Evolutionary conservation across 2,888 invertebrate species (phyloP), one percentile per base, ranked within the genome.

Genomic region (Bombylius major): DNA sequence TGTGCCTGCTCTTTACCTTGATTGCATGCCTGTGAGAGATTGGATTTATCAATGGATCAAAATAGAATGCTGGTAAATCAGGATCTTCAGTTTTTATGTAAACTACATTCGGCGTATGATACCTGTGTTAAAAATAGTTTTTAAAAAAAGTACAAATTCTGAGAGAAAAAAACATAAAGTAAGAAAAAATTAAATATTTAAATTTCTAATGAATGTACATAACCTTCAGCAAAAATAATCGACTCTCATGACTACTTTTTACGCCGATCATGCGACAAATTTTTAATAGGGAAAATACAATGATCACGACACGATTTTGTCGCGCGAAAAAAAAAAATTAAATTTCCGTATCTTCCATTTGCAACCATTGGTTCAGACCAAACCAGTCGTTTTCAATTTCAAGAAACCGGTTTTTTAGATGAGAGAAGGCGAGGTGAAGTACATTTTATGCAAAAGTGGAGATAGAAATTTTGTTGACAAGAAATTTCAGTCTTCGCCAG

Each of bases 21-120:
- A 89, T 82, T 0, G 92, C 84, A 75, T 93, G 90, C 54, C 94
- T 81, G 70, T 97, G 96, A 2, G 98, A 94, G 65, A 99, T 99
- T 1, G 99, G 98, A 76, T 99, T 99, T 70, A 99, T 99, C 51
- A 99, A 79, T 0, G 99, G 99, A 78, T 99, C 99, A 76, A 98
- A 99, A 75, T 99, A 99, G 75, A 99, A 99, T 0, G 99, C 99
- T 44, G 99, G 99, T 56, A 99, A 78, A 76, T 99, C 99, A 8
- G 99, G 98, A 81, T 99, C 99, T 77, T 99, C 99, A 0, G 99
- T 99, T 79, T 99, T 99, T 67, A 99, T 99, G 74, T 92, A 99
- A 1, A 99, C 97, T 7, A 99, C 98, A 73, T 97, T 98, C 33
- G 99, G 98, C 8, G 94, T 88, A 74, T 99, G 99, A 74, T 99